Evolutionary conservation across 2,797 vertebrate genomes (phyloP).

Genomic region (Danio tinwini): DNA sequence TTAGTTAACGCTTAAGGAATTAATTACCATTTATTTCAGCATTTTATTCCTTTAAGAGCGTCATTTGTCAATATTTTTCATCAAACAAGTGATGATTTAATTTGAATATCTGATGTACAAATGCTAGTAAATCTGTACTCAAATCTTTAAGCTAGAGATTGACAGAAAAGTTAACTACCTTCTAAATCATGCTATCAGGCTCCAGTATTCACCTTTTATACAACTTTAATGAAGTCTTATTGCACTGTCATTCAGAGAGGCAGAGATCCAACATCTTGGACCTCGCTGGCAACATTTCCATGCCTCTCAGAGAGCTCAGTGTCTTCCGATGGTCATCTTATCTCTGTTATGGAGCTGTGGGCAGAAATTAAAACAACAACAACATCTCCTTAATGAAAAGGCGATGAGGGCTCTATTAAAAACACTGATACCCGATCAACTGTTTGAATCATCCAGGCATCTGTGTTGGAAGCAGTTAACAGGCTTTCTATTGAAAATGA

Average conservation of each 20-base stretch:
- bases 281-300: slow-evolving; percentile 41
- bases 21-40: too few relatives aligned
- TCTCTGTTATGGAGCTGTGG: slow-evolving; percentile 40
- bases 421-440: slow-evolving; percentile 52
- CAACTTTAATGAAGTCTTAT: slow-evolving; percentile 27
- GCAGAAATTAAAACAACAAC: slow-evolving; percentile 47
- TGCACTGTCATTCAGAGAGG: not conserved
- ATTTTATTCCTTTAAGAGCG: not conserved
- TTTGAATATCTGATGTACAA: not conserved
- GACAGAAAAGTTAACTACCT: slow-evolving; percentile 10
- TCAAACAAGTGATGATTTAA: not conserved
- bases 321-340: slow-evolving; percentile 53
- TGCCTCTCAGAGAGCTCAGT: slow-evolving; percentile 45
- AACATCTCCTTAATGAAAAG: slow-evolving; percentile 53
- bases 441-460: slow-evolving; percentile 37
- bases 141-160: not conserved
- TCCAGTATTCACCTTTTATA: slow-evolving; percentile 7
- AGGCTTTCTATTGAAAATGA: slow-evolving; percentile 45
- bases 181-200: slow-evolving; percentile 14
- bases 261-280: slow-evolving; percentile 42
- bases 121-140: not conserved
- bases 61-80: not conserved
- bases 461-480: slow-evolving; percentile 27
- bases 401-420: slow-evolving; percentile 54
- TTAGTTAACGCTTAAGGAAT: too few relatives aligned